Evolutionary conservation across 2,113 vertebrate genomes (phyloP).

Genomic region (Nothobranchius kuhntae): DNA sequence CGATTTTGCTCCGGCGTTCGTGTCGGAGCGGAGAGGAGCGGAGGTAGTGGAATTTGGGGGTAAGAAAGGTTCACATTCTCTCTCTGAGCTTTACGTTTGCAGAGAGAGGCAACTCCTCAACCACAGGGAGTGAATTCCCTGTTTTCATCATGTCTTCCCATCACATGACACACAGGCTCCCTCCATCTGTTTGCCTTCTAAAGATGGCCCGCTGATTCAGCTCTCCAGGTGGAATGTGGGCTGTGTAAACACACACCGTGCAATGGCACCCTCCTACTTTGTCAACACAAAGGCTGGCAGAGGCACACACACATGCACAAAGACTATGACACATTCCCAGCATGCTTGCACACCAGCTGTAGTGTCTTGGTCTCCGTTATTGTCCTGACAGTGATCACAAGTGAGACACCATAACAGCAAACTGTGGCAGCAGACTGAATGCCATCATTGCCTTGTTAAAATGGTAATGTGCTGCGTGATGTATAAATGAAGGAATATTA

Average conservation of each 20-base stretch:
- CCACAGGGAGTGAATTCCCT: conserved; percentile 55
- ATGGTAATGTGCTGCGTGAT: no score
- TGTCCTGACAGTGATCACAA: conserved; percentile 17
- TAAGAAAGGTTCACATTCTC: no score
- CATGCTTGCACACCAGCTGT: conserved; percentile 4
- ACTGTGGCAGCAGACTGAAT: no score
- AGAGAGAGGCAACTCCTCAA: conserved; percentile 25
- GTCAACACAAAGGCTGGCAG: conserved; percentile 22
- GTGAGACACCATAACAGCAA: neutral
- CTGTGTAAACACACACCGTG: conserved; percentile 22
- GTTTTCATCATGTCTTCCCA: conserved; percentile 40
- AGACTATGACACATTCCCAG: neutral
- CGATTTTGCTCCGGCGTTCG: no score
- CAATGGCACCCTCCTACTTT: conserved; percentile 29
- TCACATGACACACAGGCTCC: conserved; percentile 40
- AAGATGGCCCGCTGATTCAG: conserved; percentile 50
- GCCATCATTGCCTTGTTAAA: no score
- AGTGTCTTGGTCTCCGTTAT: conserved; percentile 17
- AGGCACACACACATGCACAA: neutral
- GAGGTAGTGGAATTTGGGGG: no score
- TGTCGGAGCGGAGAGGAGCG: no score
- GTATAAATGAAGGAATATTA: no score
- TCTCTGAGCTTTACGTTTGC: conserved; percentile 33
- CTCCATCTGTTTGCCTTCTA: conserved; percentile 64
- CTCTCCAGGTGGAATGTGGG: conserved; percentile 67